Base-by-base conservation (phyloP, 2,113 vertebrate species). In the Microtus pennsylvanicus region DNA sequence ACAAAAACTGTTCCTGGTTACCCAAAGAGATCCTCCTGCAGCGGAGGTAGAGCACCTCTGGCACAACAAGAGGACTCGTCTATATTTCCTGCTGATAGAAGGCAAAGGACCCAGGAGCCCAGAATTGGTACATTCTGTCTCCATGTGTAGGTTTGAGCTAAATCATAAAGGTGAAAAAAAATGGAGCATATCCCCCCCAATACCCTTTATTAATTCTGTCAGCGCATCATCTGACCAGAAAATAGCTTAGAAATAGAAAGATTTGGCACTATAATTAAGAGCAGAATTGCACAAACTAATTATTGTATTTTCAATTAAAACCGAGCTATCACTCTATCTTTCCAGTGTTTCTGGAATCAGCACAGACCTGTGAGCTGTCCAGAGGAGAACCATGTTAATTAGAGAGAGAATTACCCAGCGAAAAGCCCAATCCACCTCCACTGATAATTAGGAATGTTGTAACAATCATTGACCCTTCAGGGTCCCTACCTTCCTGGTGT, bases 271-370 rank as follows among this genome's bases (percentile, higher is more conserved):
- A 52, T 96, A 87, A 95, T 97, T 95, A 94, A 95, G 42, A 92
- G 77, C 52, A 94, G 77, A 47, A 96, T 78, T 21, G 38, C 42
- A 93, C 65, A 86, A 89, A 69, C 93, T 96, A 94, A 97, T 95
- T 95, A 96, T 86, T 92, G 58, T 87, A 89, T 95, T 96, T 97
- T 97, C 93, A 97, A 96, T 95, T 97, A 97, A 97, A 89, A 65
- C 52, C 82, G 85, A 85, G 83, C 17, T 91, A 70, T 75, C 1
- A 1, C n/a, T 90, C 26, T 65, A 33, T 89, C 95, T 91, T 93
- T n/a, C 93, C n/a, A 93, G 76, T 91, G 65, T 67, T 95, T 94
- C 52, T 76, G 93, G 91, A 96, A 95, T 97, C 94, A 97, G 81
- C 52, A 90, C 80, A 95, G 90, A 97, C 42, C 87, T 95, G 69